Percentiles rank a stretch among this genome's conserved stretches.
Conservation (phyloP, 2,888 invertebrate genomes). For the Halictus quadricinctus region DNA sequence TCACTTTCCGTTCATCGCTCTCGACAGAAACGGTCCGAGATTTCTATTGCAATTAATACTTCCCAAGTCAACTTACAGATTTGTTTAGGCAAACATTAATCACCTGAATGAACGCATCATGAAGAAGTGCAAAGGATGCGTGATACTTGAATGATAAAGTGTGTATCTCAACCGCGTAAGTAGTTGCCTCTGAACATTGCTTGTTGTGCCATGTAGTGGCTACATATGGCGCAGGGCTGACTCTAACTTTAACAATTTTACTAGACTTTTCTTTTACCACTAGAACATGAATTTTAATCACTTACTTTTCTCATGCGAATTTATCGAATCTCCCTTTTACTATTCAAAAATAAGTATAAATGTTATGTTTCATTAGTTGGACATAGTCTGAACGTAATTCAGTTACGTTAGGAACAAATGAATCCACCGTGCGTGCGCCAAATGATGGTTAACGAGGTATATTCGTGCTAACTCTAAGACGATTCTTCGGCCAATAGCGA, state of each 20-base stretch:
- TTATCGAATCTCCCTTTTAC: neutral
- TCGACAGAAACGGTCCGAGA: constrained; percentile 43
- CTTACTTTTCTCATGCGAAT: neutral
- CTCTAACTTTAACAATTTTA: constrained; percentile 39
- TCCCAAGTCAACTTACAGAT: constrained; percentile 26
- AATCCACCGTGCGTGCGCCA: neutral
- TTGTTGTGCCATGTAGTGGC: constrained; percentile 51
- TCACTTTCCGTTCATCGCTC: constrained; percentile 47
- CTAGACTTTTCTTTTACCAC: constrained; percentile 14
- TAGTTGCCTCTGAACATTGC: constrained; percentile 57
- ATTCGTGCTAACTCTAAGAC: neutral
- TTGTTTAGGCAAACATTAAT: constrained; percentile 57
- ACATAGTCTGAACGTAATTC: neutral
- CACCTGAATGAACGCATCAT: constrained; percentile 58
- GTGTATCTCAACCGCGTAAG: constrained; percentile 52
- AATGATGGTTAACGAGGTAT: neutral
- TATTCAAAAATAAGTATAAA: neutral
- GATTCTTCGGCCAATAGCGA: neutral
- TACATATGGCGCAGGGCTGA: constrained; percentile 28
- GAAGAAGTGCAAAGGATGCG: constrained; percentile 49
- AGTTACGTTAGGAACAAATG: neutral
- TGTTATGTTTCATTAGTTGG: neutral
- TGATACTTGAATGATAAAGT: constrained; percentile 54
- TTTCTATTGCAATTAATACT: constrained; percentile 23
- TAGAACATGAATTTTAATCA: neutral